Evolutionary conservation across 2,113 vertebrate genomes (phyloP), one percentile per base, ranked within the genome.

Genomic region (Hipposideros armiger): DNA sequence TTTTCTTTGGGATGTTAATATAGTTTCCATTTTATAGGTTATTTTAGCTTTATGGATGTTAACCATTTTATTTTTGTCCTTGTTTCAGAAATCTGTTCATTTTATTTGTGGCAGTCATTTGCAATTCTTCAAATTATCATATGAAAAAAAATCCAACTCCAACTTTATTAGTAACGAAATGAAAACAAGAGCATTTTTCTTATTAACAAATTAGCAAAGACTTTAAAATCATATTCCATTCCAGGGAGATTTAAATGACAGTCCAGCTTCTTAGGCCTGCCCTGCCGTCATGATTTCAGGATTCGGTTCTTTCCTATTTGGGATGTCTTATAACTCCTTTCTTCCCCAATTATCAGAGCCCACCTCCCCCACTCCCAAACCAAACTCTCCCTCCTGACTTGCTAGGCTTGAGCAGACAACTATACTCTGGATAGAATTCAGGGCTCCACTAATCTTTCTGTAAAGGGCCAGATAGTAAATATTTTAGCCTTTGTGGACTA

Each of bases 111-210:
- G 74, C 40, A 80, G 62, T 96, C 83, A 74, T 93, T 93, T 97
- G 89, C 78, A 97, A 70, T 91, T 89, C 77, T 93, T 93, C 69
- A 95, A 60, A 96, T 95, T 96, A 97, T 64, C 97, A 86, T 62
- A 77, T 83, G 78, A 96, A 96, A 94, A 94, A 94, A 80, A 90
- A 90, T 77, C 66, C 88, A 96, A 69, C n/a, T 88, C 32, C 40
- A 74, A 83, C 66, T 94, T 92, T 90, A 96, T 95, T 96, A 82
- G 91, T 80, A 97, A 93, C 72, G 93, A 97, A 97, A 97, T 97
- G 94, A 87, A 96, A 97, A 70, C 91, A 95, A 88, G 40, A 56
- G 3, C 64, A 88, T 77, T 96, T 93, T 90, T 95, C 42, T 90
- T 86, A 78, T 14, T 14, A 87, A 42, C 60, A 86, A 74, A 69